Conservation (phyloP, 2,113 vertebrate genomes). For the Colaptes auratus region DNA sequence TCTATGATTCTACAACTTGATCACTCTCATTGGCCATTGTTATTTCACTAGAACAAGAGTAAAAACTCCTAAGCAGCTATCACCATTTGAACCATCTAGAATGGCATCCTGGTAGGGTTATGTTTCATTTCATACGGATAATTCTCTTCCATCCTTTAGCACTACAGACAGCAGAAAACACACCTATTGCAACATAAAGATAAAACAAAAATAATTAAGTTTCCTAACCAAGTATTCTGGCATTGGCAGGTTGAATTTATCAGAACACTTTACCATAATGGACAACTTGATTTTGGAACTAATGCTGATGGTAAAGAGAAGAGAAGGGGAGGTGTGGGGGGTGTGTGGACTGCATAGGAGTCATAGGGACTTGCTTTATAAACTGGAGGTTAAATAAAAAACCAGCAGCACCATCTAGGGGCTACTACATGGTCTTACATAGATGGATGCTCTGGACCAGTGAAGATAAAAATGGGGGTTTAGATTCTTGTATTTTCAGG, state of each 20-base stretch:
- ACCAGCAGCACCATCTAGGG: conserved; percentile 76
- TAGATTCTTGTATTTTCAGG: conserved; percentile 32
- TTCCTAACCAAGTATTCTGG: neutral
- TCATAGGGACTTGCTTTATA: conserved; percentile 1
- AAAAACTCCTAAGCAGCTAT: neutral
- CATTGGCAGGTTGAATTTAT: neutral
- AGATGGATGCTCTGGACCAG: neutral
- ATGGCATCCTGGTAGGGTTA: neutral
- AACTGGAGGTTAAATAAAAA: conserved; percentile 10
- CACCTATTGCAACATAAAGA: neutral
- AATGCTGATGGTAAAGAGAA: neutral
- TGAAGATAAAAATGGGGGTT: neutral
- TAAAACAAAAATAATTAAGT: neutral
- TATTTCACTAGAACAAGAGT: neutral
- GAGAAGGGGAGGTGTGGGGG: neutral
- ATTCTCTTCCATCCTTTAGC: neutral
- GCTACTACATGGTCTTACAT: neutral
- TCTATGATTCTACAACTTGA: neutral
- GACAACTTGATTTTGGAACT: neutral
- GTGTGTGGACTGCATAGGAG: neutral
- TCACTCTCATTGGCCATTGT: neutral
- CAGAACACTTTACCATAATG: neutral
- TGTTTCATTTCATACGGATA: neutral
- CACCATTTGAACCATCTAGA: neutral
- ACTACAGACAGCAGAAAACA: neutral